These are phyloP conservation scores for Meandrusa payeni DNA, from an alignment of 2,888 invertebrate species.

Conservation along the genomic window DNA sequence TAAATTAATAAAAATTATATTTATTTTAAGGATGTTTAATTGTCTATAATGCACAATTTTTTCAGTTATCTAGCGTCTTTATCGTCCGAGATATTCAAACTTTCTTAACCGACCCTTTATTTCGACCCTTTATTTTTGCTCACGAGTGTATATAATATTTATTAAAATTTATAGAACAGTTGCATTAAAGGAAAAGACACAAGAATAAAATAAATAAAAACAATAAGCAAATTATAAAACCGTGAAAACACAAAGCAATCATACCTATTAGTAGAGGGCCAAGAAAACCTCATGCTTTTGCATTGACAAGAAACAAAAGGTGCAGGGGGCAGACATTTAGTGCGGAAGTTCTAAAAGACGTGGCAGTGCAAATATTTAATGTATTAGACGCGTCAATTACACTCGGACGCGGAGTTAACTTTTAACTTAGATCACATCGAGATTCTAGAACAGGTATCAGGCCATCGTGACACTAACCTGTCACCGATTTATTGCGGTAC, in stretches of 20 bases:
- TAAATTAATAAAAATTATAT: too few relatives aligned
- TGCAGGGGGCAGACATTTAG: slow-evolving; percentile 69
- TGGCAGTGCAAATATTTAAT: slow-evolving; percentile 54
- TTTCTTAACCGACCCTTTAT: too few relatives aligned
- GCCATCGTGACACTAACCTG: slow-evolving; percentile 78
- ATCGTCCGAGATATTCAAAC: too few relatives aligned
- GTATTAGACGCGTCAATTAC: slow-evolving; percentile 42
- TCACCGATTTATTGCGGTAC: slow-evolving; percentile 74
- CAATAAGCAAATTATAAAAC: slow-evolving; percentile 25
- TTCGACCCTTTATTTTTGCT: too few relatives aligned
- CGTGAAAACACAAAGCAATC: slow-evolving; percentile 35
- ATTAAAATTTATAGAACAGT: too few relatives aligned
- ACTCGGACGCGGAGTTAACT: slow-evolving; percentile 44
- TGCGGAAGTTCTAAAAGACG: slow-evolving; percentile 59
- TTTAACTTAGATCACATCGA: slow-evolving; percentile 60
- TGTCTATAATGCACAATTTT: too few relatives aligned
- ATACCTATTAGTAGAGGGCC: slow-evolving; percentile 39
- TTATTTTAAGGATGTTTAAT: too few relatives aligned
- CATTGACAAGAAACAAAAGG: slow-evolving; percentile 51
- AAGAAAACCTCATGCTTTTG: slow-evolving; percentile 54
- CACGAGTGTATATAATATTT: too few relatives aligned
- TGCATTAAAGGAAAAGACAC: slow-evolving; percentile 27
- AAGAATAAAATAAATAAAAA: slow-evolving; percentile 24
- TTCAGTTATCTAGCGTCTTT: too few relatives aligned
- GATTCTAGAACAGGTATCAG: slow-evolving; percentile 56